phyloP scores from a whole-genome alignment of 1,140 invertebrate species.

The Geopemphigus sp. region DNA sequence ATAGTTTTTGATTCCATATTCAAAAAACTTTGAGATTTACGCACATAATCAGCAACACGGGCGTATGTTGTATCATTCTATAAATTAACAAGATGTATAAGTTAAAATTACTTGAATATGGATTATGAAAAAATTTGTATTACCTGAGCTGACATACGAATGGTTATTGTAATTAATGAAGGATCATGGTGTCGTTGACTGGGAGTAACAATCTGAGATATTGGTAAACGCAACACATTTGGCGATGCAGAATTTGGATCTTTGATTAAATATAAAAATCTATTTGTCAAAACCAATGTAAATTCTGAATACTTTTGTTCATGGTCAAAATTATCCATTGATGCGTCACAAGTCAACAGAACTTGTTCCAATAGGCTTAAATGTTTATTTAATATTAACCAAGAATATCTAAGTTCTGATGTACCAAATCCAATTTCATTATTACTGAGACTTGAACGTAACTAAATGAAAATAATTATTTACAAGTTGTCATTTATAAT shows the following conservation, averaged over 20 bases:
- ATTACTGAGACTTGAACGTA: slow-evolving; percentile 4
- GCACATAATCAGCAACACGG: slow-evolving; percentile 43
- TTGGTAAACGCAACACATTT: slow-evolving; percentile 33
- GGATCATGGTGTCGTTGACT: slow-evolving; percentile 13
- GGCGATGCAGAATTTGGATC: slow-evolving; percentile 11
- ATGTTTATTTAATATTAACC: slow-evolving; percentile 43
- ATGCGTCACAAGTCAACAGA: slow-evolving; percentile 32
- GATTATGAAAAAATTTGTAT: background rate
- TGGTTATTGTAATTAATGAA: slow-evolving; percentile 40
- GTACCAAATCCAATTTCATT: slow-evolving; percentile 23
- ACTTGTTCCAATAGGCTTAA: background rate
- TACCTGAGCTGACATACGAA: slow-evolving; percentile 30
- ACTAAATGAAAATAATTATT: slow-evolving; percentile 5
- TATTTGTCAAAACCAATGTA: slow-evolving; percentile 31
- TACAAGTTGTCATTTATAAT: too few relatives aligned
- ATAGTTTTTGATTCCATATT: slow-evolving; percentile 23
- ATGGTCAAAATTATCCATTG: slow-evolving; percentile 20
- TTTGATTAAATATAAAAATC: slow-evolving; percentile 44
- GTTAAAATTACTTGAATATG: background rate
- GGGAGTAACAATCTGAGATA: slow-evolving; percentile 42
- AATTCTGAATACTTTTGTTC: slow-evolving; percentile 18
- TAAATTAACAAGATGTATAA: background rate
- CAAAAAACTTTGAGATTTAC: slow-evolving; percentile 40
- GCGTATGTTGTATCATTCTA: slow-evolving; percentile 32
- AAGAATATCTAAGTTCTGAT: slow-evolving; percentile 40